phyloP scores from a whole-genome alignment of 2,797 vertebrate genomes.

The Neomorphus geoffroyi region DNA sequence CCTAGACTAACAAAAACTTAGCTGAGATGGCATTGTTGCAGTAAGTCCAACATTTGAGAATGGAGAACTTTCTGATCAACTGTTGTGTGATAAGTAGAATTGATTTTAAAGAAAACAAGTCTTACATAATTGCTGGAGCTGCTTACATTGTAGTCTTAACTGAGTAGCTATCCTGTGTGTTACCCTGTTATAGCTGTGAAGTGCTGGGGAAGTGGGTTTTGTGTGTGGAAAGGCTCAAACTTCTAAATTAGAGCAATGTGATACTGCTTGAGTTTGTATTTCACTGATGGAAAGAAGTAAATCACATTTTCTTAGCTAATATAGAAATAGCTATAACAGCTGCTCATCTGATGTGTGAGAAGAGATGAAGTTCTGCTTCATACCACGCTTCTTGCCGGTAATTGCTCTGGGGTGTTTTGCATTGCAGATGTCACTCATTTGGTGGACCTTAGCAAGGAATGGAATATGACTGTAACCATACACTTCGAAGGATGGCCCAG shows the following conservation, averaged over 20 bases:
- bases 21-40: not conserved
- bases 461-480: slow-evolving; percentile 62
- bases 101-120: not conserved
- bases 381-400: not conserved
- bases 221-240: not conserved
- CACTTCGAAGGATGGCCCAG: not conserved
- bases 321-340: not conserved
- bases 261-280: not conserved
- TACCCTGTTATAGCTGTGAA: not conserved
- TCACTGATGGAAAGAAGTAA: not conserved
- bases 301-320: not conserved
- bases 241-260: not conserved
- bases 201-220: not conserved
- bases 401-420: not conserved
- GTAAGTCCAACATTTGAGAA: not conserved
- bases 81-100: not conserved
- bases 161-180: not conserved
- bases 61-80: not conserved
- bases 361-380: not conserved
- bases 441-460: slow-evolving; percentile 72
- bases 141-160: not conserved
- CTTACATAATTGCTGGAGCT: not conserved
- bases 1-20: not conserved
- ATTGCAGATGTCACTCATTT: slow-evolving; percentile 69
- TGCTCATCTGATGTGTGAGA: not conserved